Evolutionary conservation across 1,140 invertebrate genomes (phyloP), one percentile per base, ranked within the genome.

Genomic region (Drosophila azteca): DNA sequence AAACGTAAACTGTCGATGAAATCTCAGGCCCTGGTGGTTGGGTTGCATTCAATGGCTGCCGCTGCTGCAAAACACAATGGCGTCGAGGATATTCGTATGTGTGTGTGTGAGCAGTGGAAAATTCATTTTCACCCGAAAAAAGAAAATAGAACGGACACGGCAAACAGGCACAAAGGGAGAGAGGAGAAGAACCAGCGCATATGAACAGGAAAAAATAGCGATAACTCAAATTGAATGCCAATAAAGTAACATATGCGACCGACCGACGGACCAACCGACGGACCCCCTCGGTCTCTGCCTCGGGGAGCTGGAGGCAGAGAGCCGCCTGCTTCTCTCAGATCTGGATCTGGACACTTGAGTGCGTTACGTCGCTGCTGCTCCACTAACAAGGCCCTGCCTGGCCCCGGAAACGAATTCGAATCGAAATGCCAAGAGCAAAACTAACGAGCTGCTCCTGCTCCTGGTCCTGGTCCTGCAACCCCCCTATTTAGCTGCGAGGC

Each of bases 221-320:
- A 84, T 84, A 84, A 84, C 80, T 84, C 80, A 84, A 84, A 84
- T 84, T 84, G 80, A 84, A 84, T 84, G 80, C 80, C 80, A 84
- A 84, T 84, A 84, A 84, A 84, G 80, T 84, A 84, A 84, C 80
- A 84, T 84, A 84, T 84, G 80, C 73, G 80, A 55, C 80, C 77
- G 72, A 52, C 29, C 17, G 17, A 20, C 17, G 0, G 17, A 20
- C 17, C 17, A 20, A 20, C 17, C 17, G 17, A 20, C 17, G 17
- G 17, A 20, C 17, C 17, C 62, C 62, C 51, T 31, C 26, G 24
- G n/a, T n/a, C n/a, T 20, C 17, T 1, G 17, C 17, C 44, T 49
- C 13, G 4, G 54, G 51, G 39, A 3, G 31, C 31, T 31, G 31
- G 31, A 29, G 0, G 31, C 31, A 3, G 31, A 9, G 35, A 3